Percentiles rank a stretch among this genome's conserved stretches.
phyloP scores from a whole-genome alignment of 2,113 vertebrate species.

The Phainopepla nitens region DNA sequence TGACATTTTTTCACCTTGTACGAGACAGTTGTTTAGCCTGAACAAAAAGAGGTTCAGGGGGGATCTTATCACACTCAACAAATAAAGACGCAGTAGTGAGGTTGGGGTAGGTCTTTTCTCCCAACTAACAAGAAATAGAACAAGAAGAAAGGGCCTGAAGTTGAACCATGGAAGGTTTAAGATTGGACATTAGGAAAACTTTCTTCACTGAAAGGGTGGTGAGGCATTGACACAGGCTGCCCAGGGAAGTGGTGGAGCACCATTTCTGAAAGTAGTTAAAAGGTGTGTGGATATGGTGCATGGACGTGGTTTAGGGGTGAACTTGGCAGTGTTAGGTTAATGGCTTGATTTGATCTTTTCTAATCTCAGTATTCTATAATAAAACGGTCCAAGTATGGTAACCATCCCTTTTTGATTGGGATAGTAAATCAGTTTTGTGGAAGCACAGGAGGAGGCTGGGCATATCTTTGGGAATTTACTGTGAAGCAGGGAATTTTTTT shows the following conservation, averaged over 20 bases:
- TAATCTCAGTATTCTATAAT: background rate
- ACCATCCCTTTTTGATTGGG: fast-evolving
- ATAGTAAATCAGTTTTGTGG: background rate
- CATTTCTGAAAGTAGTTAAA: background rate
- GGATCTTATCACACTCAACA: background rate
- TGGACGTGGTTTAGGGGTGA: background rate
- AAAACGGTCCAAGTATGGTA: background rate
- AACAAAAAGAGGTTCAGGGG: background rate
- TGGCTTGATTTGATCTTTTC: background rate
- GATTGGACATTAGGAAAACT: background rate
- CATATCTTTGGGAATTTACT: background rate
- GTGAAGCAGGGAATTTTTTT: background rate
- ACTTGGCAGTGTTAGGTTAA: background rate
- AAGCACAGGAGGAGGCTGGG: background rate
- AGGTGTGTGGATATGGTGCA: fast-evolving
- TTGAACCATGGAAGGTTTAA: background rate
- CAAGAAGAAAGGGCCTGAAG: background rate
- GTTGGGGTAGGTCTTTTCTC: background rate
- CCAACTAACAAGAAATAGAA: background rate
- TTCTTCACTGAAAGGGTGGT: background rate
- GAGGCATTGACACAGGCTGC: background rate
- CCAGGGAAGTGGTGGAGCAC: background rate
- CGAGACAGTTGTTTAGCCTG: background rate
- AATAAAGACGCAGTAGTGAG: background rate
- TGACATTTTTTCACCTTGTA: background rate